Evolutionary conservation across 2,113 vertebrate genomes (phyloP).

Genomic region (Tachuris rubrigastra): DNA sequence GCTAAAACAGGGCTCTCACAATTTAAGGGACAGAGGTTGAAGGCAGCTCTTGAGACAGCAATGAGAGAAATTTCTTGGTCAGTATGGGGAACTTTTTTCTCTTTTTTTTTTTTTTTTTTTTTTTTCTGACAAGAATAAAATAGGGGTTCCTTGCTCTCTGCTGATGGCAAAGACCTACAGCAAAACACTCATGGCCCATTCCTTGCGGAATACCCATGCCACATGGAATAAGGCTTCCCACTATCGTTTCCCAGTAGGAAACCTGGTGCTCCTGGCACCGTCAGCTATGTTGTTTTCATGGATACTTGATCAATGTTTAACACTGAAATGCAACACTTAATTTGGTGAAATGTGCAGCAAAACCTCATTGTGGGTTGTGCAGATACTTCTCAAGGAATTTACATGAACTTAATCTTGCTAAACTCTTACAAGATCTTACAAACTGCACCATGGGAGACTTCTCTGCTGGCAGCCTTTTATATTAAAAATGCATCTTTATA

Average conservation of each 20-base stretch:
- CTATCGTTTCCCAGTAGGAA: not conserved
- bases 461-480: conserved; percentile 4
- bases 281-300: not conserved
- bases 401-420: conserved; percentile 12
- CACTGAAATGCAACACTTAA: not conserved
- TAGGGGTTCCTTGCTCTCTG: not conserved
- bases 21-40: not conserved
- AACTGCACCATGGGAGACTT: not conserved
- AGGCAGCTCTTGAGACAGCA: not conserved
- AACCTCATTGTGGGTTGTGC: not conserved
- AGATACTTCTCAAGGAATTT: not conserved
- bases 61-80: not conserved
- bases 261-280: not conserved
- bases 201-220: not conserved
- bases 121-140: not conserved
- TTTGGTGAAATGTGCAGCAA: not conserved
- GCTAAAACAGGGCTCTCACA: not conserved
- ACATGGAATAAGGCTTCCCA: not conserved
- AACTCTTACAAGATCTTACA: conserved; percentile 23
- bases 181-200: not conserved
- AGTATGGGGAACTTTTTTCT: too few relatives aligned
- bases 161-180: not conserved
- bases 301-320: not conserved
- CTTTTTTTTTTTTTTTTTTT: not conserved
- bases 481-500: not conserved